phyloP scores from a whole-genome alignment of 2,113 vertebrate species.

The Tapirus terrestris region DNA sequence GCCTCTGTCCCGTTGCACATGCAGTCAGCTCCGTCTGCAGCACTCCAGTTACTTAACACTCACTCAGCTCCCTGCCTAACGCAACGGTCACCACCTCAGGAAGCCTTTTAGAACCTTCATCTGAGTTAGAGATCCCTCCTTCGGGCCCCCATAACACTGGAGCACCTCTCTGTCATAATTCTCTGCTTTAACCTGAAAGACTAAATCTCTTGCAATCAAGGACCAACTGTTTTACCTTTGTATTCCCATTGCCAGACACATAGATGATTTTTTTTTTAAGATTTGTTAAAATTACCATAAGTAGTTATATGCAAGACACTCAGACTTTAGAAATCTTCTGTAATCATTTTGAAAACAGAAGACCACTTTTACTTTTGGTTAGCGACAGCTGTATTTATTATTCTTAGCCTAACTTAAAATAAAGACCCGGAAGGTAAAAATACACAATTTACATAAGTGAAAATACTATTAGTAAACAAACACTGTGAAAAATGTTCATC shows the following conservation, averaged over 20 bases:
- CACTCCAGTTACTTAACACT: background rate
- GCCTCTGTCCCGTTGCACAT: background rate
- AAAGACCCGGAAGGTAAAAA: constrained; percentile 55
- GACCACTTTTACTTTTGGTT: constrained; percentile 30
- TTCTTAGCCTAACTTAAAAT: constrained; percentile 61
- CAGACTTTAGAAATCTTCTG: constrained; percentile 6
- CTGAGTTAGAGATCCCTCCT: background rate
- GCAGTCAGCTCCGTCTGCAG: background rate
- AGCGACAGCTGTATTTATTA: constrained; percentile 30
- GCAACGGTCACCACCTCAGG: background rate
- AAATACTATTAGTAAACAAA: constrained; percentile 63
- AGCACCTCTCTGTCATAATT: background rate
- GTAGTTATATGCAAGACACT: background rate
- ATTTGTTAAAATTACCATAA: constrained; percentile 27
- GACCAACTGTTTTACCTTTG: background rate
- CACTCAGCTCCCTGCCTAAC: background rate
- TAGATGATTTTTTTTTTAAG: background rate
- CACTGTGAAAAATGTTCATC: constrained; percentile 59
- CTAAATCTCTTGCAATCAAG: background rate
- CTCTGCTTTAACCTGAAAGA: background rate
- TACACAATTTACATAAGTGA: constrained; percentile 52
- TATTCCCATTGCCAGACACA: background rate
- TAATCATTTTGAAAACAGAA: constrained; percentile 57
- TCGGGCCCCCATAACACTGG: background rate
- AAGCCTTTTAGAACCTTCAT: background rate